These are phyloP conservation scores for Drosophila athabasca DNA, from an alignment of 1,140 invertebrate genomes.

Conservation along the genomic window DNA sequence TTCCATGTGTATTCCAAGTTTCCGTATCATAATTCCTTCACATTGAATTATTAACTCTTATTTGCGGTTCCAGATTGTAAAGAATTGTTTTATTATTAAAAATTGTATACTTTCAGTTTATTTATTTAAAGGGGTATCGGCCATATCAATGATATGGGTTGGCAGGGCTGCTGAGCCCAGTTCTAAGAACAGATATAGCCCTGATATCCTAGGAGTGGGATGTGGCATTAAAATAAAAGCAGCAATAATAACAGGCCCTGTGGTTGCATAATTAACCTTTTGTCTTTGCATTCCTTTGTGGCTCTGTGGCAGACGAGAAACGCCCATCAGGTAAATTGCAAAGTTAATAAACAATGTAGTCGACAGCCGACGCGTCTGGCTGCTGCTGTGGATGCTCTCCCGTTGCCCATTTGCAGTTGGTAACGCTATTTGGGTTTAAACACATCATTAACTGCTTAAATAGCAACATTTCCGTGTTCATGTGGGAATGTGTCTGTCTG, in stretches of 20 bases:
- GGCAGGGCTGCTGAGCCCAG: no score
- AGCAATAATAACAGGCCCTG: background rate
- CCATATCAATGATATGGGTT: no score
- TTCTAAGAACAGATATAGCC: slow-evolving; percentile 8
- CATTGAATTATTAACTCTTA: no score
- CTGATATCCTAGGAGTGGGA: no score
- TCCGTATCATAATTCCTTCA: no score
- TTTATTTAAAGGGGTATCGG: no score
- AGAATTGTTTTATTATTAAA: no score
- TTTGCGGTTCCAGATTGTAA: no score
- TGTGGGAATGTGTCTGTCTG: background rate
- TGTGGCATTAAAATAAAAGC: slow-evolving; percentile 29
- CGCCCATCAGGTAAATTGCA: slow-evolving; percentile 75
- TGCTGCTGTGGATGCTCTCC: no score
- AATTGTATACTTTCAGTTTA: no score
- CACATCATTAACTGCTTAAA: slow-evolving; percentile 79
- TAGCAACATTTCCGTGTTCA: slow-evolving; percentile 67
- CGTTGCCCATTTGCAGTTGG: slow-evolving; percentile 46
- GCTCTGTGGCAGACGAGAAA: slow-evolving; percentile 12
- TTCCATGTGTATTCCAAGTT: no score
- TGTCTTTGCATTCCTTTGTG: slow-evolving; percentile 34
- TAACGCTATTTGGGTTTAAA: slow-evolving; percentile 74
- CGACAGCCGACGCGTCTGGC: slow-evolving; percentile 17
- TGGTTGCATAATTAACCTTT: slow-evolving; percentile 36
- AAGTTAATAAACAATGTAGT: slow-evolving; percentile 77